These are phyloP conservation scores for Harpagus bidentatus DNA, from an alignment of 2,113 vertebrate genomes.

Conservation along the genomic window DNA sequence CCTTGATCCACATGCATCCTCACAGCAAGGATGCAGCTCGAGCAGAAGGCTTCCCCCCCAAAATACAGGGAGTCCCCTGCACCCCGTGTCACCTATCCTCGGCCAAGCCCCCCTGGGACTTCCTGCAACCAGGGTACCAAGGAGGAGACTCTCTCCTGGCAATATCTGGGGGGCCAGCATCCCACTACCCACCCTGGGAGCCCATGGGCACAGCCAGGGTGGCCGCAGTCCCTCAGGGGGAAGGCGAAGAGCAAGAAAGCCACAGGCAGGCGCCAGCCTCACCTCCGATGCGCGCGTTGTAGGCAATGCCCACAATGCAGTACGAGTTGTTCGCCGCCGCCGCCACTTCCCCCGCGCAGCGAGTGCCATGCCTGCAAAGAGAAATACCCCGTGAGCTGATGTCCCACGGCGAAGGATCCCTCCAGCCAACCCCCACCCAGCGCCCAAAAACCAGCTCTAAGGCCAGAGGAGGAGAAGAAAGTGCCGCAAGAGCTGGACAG, in stretches of 20 bases:
- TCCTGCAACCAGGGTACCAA: not conserved
- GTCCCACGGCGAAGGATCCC: not conserved
- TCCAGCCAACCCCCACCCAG: not conserved
- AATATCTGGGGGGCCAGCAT: not conserved
- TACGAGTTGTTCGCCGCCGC: slow-evolving; percentile 89
- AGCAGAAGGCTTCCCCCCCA: not conserved
- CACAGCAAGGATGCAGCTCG: rapidly evolving
- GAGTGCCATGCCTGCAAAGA: slow-evolving; percentile 84
- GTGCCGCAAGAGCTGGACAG: not conserved
- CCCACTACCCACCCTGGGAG: not conserved
- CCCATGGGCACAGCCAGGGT: not conserved
- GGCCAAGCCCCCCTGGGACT: not conserved
- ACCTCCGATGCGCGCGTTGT: slow-evolving; percentile 93
- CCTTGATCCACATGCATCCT: not conserved
- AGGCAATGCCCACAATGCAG: slow-evolving; percentile 90
- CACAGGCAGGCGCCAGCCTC: not conserved
- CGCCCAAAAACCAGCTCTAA: not conserved
- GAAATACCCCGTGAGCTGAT: not conserved
- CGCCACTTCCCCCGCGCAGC: slow-evolving; percentile 91
- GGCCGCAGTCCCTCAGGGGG: rapidly evolving
- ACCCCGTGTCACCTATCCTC: not conserved
- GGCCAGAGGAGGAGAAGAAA: not conserved
- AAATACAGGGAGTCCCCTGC: not conserved
- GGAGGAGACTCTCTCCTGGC: not conserved
- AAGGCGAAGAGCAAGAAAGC: not conserved